These are phyloP conservation scores for Pygoscelis adeliae DNA, from an alignment of 2,113 vertebrate species.

Conservation along the genomic window DNA sequence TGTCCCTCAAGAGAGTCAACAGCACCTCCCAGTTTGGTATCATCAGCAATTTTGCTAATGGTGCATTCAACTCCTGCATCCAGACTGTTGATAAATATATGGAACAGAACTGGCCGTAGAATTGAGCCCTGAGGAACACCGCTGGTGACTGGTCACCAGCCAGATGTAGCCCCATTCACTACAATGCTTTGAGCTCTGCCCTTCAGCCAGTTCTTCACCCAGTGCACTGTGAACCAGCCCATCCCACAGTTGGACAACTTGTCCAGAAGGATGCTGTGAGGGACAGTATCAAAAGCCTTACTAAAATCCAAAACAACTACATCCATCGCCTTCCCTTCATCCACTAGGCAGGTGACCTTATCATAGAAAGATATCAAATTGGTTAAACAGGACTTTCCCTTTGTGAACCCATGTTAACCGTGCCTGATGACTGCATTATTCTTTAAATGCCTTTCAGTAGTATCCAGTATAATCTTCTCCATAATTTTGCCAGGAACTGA, in stretches of 20 bases:
- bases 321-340: background rate
- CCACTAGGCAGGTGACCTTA: background rate
- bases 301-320: background rate
- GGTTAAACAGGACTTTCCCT: background rate
- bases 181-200: background rate
- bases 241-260: background rate
- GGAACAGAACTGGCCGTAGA: too few relatives aligned
- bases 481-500: background rate
- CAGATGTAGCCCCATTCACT: background rate
- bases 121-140: background rate
- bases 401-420: background rate
- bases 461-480: background rate
- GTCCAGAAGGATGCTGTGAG: background rate
- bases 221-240: rapidly evolving
- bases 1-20: background rate
- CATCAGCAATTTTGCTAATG: background rate
- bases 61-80: too few relatives aligned
- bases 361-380: background rate
- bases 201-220: background rate
- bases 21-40: background rate
- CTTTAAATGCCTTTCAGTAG: background rate
- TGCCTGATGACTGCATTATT: background rate
- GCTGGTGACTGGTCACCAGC: rapidly evolving
- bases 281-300: background rate
- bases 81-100: too few relatives aligned